Evolutionary conservation across 1,140 invertebrate genomes (phyloP).

Genomic region (Drosophila sp.): DNA sequence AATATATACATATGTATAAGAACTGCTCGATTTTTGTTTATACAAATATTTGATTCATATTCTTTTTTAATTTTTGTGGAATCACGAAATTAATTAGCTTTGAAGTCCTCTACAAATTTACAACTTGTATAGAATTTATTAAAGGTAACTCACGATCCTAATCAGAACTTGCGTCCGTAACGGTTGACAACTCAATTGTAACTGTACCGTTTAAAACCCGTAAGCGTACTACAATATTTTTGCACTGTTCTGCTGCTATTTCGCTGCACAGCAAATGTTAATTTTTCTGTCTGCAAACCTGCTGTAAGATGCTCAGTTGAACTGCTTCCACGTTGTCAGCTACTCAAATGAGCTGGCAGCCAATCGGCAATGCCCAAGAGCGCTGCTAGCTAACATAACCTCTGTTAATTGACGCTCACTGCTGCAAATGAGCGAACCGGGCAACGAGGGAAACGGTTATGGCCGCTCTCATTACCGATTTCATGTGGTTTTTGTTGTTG

Average conservation of each 20-base stretch:
- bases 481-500: conserved; percentile 11
- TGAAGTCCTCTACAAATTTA: conserved; percentile 30
- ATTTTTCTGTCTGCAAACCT: conserved; percentile 10
- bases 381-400: conserved; percentile 25
- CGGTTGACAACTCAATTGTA: conserved; percentile 74
- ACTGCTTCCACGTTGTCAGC: conserved; percentile 11
- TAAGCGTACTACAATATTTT: conserved; percentile 56
- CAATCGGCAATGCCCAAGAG: conserved; percentile 6
- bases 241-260: conserved; percentile 30
- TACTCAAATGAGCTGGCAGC: conserved; percentile 36
- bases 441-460: conserved; percentile 39
- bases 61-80: conserved; percentile 32
- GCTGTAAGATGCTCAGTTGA: conserved; percentile 42
- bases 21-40: conserved; percentile 60
- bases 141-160: conserved; percentile 71
- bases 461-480: conserved; percentile 15
- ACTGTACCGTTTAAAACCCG: conserved; percentile 62
- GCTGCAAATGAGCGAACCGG: conserved; percentile 44
- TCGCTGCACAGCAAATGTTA: conserved; percentile 44
- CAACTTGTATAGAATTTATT: conserved; percentile 36
- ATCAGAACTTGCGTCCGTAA: conserved; percentile 78
- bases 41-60: conserved; percentile 67
- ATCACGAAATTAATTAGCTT: conserved; percentile 45
- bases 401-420: conserved; percentile 25
- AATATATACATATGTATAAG: conserved; percentile 55